Evolutionary conservation across 1,140 invertebrate genomes (phyloP).

Genomic region (Heliconius eleuchia): DNA sequence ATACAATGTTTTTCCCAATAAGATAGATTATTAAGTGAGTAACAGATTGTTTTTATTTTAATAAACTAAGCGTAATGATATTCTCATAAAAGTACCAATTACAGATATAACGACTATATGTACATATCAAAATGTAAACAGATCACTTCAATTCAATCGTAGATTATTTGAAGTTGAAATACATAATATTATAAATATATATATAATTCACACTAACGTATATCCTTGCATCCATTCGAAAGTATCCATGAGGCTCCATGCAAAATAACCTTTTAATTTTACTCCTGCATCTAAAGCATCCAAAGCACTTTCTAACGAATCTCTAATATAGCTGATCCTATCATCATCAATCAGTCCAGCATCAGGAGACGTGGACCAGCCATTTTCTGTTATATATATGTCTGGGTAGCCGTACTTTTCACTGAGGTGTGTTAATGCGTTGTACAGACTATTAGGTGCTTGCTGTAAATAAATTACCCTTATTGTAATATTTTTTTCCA

Average conservation of each 20-base stretch:
- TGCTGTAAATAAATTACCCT: conserved; percentile 36
- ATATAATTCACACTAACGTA: conserved; percentile 8
- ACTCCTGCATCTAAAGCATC: conserved; percentile 85
- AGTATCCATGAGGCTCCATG: conserved; percentile 63
- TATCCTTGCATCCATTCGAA: conserved; percentile 82
- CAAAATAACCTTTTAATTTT: conserved; percentile 77
- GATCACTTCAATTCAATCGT: too few species aligned
- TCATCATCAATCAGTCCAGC: conserved; percentile 78
- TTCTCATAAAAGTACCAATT: too few species aligned
- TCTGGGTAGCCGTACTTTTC: conserved; percentile 75
- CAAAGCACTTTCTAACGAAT: conserved; percentile 21
- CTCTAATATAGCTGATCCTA: conserved; percentile 54
- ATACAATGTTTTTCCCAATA: too few species aligned
- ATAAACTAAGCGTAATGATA: too few species aligned
- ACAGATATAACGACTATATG: too few species aligned
- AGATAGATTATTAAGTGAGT: too few species aligned
- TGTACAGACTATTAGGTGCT: conserved; percentile 54
- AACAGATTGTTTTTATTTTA: too few species aligned
- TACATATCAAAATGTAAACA: too few species aligned
- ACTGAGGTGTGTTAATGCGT: conserved; percentile 72
- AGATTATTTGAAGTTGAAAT: too few species aligned
- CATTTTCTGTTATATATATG: conserved; percentile 84
- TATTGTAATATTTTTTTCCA: neutral
- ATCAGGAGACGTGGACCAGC: conserved; percentile 58
- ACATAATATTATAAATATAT: too few species aligned